Percentiles rank a stretch among this genome's conserved stretches.
Conservation (phyloP, 2,797 vertebrate species). For the Pagetopsis macropterus region DNA sequence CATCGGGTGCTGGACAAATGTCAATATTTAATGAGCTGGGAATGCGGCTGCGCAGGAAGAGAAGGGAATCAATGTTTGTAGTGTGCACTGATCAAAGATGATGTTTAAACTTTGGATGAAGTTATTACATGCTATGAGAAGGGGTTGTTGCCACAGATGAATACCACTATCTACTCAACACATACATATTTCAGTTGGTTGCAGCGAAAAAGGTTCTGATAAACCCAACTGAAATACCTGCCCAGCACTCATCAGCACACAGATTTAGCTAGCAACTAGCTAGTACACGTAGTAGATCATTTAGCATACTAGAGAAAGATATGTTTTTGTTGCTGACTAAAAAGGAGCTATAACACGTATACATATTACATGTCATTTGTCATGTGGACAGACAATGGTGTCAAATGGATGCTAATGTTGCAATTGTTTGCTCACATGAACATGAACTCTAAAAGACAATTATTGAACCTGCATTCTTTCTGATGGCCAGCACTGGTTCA, state of each 20-base stretch:
- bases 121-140: neutral
- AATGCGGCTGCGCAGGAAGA: neutral
- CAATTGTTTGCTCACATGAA: neutral
- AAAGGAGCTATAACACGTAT: neutral
- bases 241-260: too few relatives aligned
- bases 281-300: neutral
- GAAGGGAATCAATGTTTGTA: neutral
- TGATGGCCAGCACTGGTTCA: too few relatives aligned
- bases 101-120: too few relatives aligned
- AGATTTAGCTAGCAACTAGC: neutral
- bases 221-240: neutral
- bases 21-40: too few relatives aligned
- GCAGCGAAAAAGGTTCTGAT: neutral
- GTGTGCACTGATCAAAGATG: neutral
- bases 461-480: too few relatives aligned
- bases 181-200: neutral
- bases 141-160: neutral
- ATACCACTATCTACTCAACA: neutral
- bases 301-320: neutral
- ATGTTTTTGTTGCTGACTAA: neutral
- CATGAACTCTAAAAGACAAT: neutral
- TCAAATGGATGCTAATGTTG: neutral
- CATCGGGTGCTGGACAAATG: too few relatives aligned
- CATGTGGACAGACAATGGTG: neutral
- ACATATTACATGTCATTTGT: neutral